Percentiles rank a stretch among this genome's conserved stretches.
These are phyloP conservation scores for Dorcus hopei DNA, from an alignment of 2,888 invertebrate genomes.

Conservation along the genomic window DNA sequence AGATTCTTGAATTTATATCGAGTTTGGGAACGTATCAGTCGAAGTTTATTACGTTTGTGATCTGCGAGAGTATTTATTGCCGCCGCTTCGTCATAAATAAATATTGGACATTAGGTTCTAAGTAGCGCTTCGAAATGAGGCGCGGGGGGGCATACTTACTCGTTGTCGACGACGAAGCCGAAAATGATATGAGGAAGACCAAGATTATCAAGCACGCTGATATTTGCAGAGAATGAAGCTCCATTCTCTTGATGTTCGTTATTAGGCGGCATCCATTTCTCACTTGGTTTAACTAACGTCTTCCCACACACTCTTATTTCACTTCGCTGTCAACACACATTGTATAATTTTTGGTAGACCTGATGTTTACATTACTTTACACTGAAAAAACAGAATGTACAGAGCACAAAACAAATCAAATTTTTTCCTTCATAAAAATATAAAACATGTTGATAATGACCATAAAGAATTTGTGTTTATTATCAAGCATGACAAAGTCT, in stretches of 20 bases:
- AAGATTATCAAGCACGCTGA: conserved; percentile 24
- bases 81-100: conserved; percentile 14
- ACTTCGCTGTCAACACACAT: conserved; percentile 4
- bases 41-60: conserved; percentile 10
- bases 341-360: no score
- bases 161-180: conserved; percentile 10
- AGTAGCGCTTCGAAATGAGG: no score
- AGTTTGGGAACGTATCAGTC: conserved; percentile 2
- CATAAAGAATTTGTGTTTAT: no score
- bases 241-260: conserved; percentile 19
- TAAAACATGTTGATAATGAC: no score
- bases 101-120: conserved; percentile 1
- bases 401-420: no score
- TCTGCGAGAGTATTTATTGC: conserved; percentile 8
- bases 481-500: no score
- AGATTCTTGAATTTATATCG: conserved; percentile 15
- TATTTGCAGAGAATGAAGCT: conserved; percentile 19
- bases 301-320: conserved; percentile 7
- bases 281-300: conserved; percentile 6
- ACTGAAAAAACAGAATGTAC: no score
- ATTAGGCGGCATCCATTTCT: conserved; percentile 11
- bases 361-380: no score
- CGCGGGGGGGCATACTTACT: conserved; percentile 10
- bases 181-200: conserved; percentile 19
- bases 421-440: no score